Evolutionary conservation across 2,888 invertebrate species (phyloP).

Genomic region (Kuschelorhynchus macadamiae): DNA sequence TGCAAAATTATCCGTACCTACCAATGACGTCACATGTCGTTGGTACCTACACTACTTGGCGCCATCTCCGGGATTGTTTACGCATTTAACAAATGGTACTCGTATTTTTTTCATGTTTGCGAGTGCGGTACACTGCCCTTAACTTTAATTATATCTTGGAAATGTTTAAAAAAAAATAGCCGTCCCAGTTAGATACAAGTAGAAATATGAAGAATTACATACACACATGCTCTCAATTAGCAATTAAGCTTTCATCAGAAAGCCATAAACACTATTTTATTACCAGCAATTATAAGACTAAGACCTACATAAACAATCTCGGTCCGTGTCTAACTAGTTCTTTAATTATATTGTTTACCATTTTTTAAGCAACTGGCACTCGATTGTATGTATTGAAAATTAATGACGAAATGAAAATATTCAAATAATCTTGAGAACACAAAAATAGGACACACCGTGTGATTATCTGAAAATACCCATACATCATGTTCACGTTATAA

Average conservation of each 20-base stretch:
- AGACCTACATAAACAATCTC: slow-evolving; percentile 32
- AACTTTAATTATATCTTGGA: too few relatives aligned
- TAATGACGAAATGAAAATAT: slow-evolving; percentile 28
- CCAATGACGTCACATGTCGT: too few relatives aligned
- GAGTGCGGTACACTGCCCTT: too few relatives aligned
- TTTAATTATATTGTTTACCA: slow-evolving; percentile 36
- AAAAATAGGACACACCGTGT: slow-evolving; percentile 37
- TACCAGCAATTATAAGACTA: slow-evolving; percentile 25
- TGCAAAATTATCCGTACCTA: too few relatives aligned
- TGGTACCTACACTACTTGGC: too few relatives aligned
- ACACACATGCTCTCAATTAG: too few relatives aligned
- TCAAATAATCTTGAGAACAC: slow-evolving; percentile 33
- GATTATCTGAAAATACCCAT: slow-evolving; percentile 43
- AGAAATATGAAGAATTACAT: too few relatives aligned
- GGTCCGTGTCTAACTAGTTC: slow-evolving; percentile 8
- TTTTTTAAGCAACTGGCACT: slow-evolving; percentile 6
- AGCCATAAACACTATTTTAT: slow-evolving; percentile 26
- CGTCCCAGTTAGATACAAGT: too few relatives aligned
- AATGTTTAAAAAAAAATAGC: too few relatives aligned
- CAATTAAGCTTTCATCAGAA: slow-evolving; percentile 26
- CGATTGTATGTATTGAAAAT: slow-evolving; percentile 14
- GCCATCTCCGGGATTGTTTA: too few relatives aligned
- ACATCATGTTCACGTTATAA: slow-evolving; percentile 36
- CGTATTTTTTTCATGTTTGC: too few relatives aligned
- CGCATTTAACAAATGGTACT: too few relatives aligned